Evolutionary conservation across 2,113 vertebrate genomes (phyloP), one percentile per base, ranked within the genome.

Genomic region (Proteles cristata): DNA sequence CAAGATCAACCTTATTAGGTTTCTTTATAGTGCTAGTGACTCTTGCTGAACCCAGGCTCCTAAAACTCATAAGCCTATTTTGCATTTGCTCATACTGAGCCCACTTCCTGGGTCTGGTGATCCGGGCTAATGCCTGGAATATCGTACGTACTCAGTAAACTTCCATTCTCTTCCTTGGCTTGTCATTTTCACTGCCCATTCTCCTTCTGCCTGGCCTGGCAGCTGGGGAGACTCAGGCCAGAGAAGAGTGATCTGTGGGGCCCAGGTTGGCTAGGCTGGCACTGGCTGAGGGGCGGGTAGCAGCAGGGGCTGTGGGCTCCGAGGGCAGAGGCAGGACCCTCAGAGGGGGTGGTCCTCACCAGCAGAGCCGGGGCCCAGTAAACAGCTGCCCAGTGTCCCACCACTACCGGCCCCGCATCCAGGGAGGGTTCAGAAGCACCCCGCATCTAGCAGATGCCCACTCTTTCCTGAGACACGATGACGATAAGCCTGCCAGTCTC

Each of bases 71-170:
- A 23, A 3, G 16, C 17, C 19, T 10, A 19, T 33, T 25, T 55
- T 6, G 11, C 12, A 10, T 0, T 12, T 7, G 6, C 11, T n/a
- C 25, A 0, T 3, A 3, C 31, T 4, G 23, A 73, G 28, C 28
- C 28, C 43, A 43, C 16, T 43, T 65, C 53, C 63, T 61, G 28
- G 28, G 65, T 58, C 69, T 33, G 31, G n/a, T 45, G 87, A 66
- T 25, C 7, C 58, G 88, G 71, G 53, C 85, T 58, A 11, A 48
- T 5, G 11, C 43, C 35, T 11, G 25, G 33, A 25, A 90, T 39
- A 7, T 0, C 43, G 81, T 1, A 71, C 35, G 68, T 43, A 2
- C 25, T 48, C 10, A 14, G 1, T 12, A 39, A 80, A 43, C 82
- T 26, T 25, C 25, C 16, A 11, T 23, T 43, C 76, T 48, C 61